A percentile compares a stretch with the other conserved stretches of the same genome.
Evolutionary conservation across 1,140 invertebrate genomes (phyloP).

Genomic region (Sycobia sp.): DNA sequence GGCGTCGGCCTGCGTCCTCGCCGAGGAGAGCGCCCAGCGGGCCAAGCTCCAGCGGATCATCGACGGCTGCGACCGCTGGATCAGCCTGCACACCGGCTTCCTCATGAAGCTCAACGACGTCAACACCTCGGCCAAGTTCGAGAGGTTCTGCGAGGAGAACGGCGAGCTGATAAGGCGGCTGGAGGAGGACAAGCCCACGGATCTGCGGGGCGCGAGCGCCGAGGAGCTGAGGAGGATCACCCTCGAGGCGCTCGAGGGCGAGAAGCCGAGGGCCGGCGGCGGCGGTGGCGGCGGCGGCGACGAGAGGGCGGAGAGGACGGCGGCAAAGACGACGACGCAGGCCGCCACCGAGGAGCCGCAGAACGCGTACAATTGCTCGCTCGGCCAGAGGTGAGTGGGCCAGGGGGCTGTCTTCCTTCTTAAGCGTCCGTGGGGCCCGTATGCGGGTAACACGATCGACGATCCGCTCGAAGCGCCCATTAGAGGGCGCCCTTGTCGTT

Average conservation of each 20-base stretch:
- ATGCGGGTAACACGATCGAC: too few relatives aligned
- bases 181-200: not conserved
- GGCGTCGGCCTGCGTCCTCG: not conserved
- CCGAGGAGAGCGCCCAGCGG: not conserved
- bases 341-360: not conserved
- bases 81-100: not conserved
- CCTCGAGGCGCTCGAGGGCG: not conserved
- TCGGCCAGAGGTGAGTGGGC: not conserved
- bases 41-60: not conserved
- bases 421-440: too few relatives aligned
- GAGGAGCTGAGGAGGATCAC: not conserved
- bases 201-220: too few relatives aligned
- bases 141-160: not conserved
- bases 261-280: too few relatives aligned
- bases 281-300: too few relatives aligned
- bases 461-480: too few relatives aligned
- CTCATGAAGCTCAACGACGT: constrained; percentile 3
- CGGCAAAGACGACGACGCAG: not conserved
- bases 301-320: not conserved
- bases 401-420: too few relatives aligned
- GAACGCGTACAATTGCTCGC: not conserved
- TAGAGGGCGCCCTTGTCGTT: too few relatives aligned
- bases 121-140: not conserved
- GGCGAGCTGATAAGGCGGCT: too few relatives aligned
- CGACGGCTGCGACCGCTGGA: not conserved